These are phyloP conservation scores for Strongylocentrotus purpuratus DNA, from an alignment of 35 echinoderm and acorn worm species.

Conservation along the genomic window DNA sequence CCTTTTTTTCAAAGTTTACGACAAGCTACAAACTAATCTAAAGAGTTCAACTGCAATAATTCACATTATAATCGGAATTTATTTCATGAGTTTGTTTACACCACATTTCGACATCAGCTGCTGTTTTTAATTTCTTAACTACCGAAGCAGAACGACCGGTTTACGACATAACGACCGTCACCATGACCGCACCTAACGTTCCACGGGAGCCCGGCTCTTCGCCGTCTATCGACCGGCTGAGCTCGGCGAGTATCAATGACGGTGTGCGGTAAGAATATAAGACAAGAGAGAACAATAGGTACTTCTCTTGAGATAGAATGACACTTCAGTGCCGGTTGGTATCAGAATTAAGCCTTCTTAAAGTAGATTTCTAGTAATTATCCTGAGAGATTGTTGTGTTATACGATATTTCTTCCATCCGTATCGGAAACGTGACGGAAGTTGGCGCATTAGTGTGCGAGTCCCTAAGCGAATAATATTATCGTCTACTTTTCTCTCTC, in stretches of 20 bases:
- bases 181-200: no score
- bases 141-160: not conserved
- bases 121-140: not conserved
- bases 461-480: not conserved
- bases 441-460: not conserved
- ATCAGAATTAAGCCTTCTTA: not conserved
- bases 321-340: not conserved
- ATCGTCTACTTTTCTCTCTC: not conserved
- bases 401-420: not conserved
- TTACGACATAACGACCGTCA: not conserved
- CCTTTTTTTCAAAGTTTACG: no score
- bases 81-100: no score
- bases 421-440: not conserved
- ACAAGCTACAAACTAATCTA: no score
- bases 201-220: no score
- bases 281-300: not conserved
- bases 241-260: not conserved
- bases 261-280: not conserved
- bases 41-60: no score
- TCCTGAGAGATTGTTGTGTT: not conserved
- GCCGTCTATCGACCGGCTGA: no score
- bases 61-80: no score
- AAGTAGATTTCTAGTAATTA: not conserved
- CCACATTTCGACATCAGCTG: not conserved
- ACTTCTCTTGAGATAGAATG: not conserved